Evolutionary conservation across 2,797 vertebrate genomes (phyloP), one percentile per base, ranked within the genome.

Genomic region (Pseudochirops cupreus): DNA sequence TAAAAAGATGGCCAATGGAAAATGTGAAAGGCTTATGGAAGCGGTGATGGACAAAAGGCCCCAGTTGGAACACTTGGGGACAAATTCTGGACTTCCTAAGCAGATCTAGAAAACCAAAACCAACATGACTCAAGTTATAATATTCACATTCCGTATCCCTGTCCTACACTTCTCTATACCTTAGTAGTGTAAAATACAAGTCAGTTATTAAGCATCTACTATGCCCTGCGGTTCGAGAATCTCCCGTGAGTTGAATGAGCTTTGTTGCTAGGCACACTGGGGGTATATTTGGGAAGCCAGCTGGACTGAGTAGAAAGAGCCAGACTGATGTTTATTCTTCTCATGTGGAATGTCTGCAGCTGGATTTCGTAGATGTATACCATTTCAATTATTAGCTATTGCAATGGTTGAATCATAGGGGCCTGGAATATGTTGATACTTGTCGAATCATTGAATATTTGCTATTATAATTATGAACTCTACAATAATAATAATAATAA

Each of bases 71-170:
- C 29, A 4, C 53, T 29, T n/a, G 59, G 28, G 3, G 91, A 6
- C 57, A 58, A 96, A 50, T 0, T 91, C 91, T 33, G 92, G 94
- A 93, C 92, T 52, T 93, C 91, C 94, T n/a, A n/a, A 94, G 89
- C 55, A 94, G 90, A 9, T 0, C 4, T 29, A 56, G 95, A 82
- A 91, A 94, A 94, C 57, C 93, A 91, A 91, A 94, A 94, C 58
- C 94, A 92, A 91, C 56, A 96, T 39, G 57, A 89, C 96, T 7
- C 0, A 18, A 28, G 29, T 52, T 82, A 26, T 5, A 0, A 62
- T 91, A 95, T 96, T 94, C 90, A 89, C 95, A 97, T 98, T 95
- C 97, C 96, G 92, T 9, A 95, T 95, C 95, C 91, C 56, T 91
- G 90, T 91, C 18, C 50, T 92, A 33, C 0, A 59, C 94, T 18